Conservation (phyloP, 1,140 invertebrate genomes). For the Drosophila sproati region DNA sequence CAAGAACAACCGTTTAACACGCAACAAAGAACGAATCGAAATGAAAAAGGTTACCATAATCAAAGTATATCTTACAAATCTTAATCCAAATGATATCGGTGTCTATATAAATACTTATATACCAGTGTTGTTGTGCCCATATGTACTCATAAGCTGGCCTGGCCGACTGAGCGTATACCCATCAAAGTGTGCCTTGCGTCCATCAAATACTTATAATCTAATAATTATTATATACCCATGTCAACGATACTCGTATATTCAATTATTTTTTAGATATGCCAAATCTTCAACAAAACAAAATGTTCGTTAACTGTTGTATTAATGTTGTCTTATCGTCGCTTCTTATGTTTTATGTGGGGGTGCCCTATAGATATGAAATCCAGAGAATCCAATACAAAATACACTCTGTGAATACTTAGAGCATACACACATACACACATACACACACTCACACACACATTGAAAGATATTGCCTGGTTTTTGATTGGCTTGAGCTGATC, state of each 20-base stretch:
- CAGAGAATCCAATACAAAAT: conserved; percentile 16
- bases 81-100: conserved; percentile 70
- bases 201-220: conserved; percentile 46
- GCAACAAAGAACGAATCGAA: conserved; percentile 61
- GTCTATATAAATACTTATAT: conserved; percentile 73
- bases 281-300: conserved; percentile 18
- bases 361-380: conserved; percentile 1
- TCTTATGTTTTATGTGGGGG: conserved; percentile 35
- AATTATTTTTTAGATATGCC: conserved; percentile 39
- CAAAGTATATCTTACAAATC: conserved; percentile 54
- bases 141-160: conserved; percentile 64
- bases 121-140: conserved; percentile 73
- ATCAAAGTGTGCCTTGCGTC: conserved; percentile 66
- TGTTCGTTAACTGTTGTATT: conserved; percentile 57
- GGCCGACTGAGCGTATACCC: conserved; percentile 48
- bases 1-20: conserved; percentile 72
- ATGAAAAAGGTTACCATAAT: conserved; percentile 55
- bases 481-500: conserved; percentile 43
- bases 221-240: conserved; percentile 41
- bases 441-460: conserved; percentile 5
- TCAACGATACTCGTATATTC: conserved; percentile 25
- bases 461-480: conserved; percentile 21
- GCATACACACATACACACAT: conserved; percentile 21
- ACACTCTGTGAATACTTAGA: conserved; percentile 50
- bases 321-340: conserved; percentile 68